A percentile compares a stretch with the other conserved stretches of the same genome.
Conservation (phyloP, 30 jellyfish, hydroid and myxozoan genomes). For the Chrysaora quinquecirrha region DNA sequence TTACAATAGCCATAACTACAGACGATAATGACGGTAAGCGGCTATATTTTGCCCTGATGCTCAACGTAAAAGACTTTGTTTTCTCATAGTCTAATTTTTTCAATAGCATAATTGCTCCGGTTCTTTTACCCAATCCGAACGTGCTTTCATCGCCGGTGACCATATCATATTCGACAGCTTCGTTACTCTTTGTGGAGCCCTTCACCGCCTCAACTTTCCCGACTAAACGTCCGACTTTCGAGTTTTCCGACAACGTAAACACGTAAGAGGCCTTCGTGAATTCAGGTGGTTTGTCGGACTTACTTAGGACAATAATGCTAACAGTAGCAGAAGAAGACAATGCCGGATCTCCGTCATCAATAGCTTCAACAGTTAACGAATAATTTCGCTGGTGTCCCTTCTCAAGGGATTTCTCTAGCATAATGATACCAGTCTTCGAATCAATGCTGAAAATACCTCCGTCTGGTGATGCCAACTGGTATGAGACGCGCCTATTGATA, state of each 20-base stretch:
- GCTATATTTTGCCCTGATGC: conserved; percentile 77
- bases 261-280: conserved; percentile 61
- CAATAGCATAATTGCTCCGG: conserved; percentile 45
- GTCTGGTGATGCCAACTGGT: conserved; percentile 39
- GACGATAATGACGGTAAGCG: conserved; percentile 85
- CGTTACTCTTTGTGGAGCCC: conserved; percentile 18
- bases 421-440: conserved; percentile 74
- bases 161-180: conserved; percentile 33
- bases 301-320: conserved; percentile 68
- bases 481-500: conserved; percentile 67
- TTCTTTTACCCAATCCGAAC: conserved; percentile 23
- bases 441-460: conserved; percentile 62
- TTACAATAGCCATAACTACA: conserved; percentile 68
- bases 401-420: conserved; percentile 63
- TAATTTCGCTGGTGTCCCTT: conserved; percentile 29
- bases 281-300: conserved; percentile 90
- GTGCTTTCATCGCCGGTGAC: conserved; percentile 26
- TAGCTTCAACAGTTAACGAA: conserved; percentile 72
- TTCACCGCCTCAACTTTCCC: conserved; percentile 74
- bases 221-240: conserved; percentile 45
- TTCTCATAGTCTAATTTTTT: conserved; percentile 78
- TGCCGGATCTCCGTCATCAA: conserved; percentile 87
- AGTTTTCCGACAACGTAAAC: conserved; percentile 72
- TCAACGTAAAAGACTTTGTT: conserved; percentile 49
- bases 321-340: conserved; percentile 64